These are phyloP conservation scores for Megaceryle maxima DNA, from an alignment of 2,113 vertebrate species.

Conservation along the genomic window DNA sequence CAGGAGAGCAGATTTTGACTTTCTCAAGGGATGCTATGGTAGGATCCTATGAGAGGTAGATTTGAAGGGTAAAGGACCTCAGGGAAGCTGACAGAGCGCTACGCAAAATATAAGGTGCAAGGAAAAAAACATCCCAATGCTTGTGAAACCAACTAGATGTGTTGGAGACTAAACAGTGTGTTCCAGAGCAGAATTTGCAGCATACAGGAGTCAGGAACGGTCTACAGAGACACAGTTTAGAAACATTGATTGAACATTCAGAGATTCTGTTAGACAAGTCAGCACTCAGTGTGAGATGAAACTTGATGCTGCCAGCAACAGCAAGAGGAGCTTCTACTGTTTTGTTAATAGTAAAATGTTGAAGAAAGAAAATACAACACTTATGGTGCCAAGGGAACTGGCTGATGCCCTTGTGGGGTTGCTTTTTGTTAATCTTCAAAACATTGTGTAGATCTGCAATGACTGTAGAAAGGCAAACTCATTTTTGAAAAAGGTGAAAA, in stretches of 20 bases:
- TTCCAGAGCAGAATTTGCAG: neutral
- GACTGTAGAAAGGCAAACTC: neutral
- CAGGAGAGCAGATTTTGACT: neutral
- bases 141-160: neutral
- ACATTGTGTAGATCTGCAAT: neutral
- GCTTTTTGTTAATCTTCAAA: neutral
- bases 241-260: neutral
- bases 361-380: neutral
- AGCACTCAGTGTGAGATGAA: neutral
- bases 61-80: neutral
- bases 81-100: neutral
- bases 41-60: neutral
- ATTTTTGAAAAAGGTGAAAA: neutral
- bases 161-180: neutral
- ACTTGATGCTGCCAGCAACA: neutral
- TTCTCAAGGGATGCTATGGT: neutral
- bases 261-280: neutral
- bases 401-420: neutral
- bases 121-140: neutral
- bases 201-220: neutral
- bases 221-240: neutral
- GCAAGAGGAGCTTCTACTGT: neutral
- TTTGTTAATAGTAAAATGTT: neutral
- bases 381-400: neutral
- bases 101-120: neutral